phyloP scores from a whole-genome alignment of 1,140 invertebrate genomes.

The Drosophila parabipectinata region DNA sequence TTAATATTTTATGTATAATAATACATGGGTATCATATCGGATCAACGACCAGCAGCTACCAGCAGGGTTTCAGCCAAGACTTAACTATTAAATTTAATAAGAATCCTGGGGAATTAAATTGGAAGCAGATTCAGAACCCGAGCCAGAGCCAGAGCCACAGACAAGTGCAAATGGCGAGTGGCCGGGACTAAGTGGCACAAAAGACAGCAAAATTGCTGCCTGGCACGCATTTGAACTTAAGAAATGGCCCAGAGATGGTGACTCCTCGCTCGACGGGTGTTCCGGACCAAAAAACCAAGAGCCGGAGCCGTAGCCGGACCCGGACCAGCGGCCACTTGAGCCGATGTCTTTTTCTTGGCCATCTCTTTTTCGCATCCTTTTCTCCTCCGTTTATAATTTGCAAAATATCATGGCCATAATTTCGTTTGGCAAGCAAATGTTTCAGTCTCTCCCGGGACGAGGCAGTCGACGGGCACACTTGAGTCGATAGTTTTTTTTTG shows the following conservation, averaged over 20 bases:
- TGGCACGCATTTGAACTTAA: conserved; percentile 58
- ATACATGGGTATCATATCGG: background rate
- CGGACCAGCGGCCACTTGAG: conserved; percentile 16
- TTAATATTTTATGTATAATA: conserved; percentile 2
- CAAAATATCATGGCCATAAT: conserved; percentile 66
- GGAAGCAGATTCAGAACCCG: conserved; percentile 16
- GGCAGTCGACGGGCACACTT: conserved; percentile 55
- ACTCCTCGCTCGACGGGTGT: conserved; percentile 50
- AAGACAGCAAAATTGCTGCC: conserved; percentile 51
- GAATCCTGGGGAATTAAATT: conserved; percentile 27
- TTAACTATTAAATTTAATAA: conserved; percentile 28
- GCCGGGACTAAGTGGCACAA: conserved; percentile 27
- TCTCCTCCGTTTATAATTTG: conserved; percentile 33
- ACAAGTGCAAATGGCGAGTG: conserved; percentile 38
- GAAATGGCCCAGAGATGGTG: conserved; percentile 24
- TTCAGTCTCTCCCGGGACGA: conserved; percentile 22
- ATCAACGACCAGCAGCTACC: background rate
- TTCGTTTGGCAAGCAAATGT: conserved; percentile 56
- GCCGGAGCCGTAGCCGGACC: background rate
- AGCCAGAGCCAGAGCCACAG: conserved; percentile 4
- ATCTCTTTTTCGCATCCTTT: conserved; percentile 1
- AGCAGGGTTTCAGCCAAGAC: background rate
- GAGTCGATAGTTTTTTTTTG: conserved; percentile 47
- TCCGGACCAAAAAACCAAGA: background rate
- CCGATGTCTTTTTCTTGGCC: conserved; percentile 8